These are phyloP conservation scores for Entomyzon cyanotis DNA, from an alignment of 2,113 vertebrate genomes.

Conservation along the genomic window DNA sequence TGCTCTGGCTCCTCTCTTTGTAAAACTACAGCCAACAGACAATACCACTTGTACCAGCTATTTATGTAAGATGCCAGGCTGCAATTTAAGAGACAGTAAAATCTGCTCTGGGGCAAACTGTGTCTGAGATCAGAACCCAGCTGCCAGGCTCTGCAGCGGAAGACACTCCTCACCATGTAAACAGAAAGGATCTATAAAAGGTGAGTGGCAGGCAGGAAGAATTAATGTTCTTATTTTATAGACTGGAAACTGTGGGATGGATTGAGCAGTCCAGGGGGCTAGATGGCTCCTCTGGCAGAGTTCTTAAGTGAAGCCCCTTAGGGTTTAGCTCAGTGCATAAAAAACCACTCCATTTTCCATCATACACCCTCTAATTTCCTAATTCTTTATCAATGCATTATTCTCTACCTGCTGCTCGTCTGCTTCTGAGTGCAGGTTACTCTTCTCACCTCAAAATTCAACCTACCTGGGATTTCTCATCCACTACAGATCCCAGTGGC, in stretches of 20 bases:
- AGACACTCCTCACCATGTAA: neutral
- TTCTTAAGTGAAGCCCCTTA: neutral
- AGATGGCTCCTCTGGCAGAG: neutral
- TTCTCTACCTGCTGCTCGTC: neutral
- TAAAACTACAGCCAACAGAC: neutral
- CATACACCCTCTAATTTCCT: neutral
- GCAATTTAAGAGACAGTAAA: slow-evolving; percentile 2
- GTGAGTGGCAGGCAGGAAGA: neutral
- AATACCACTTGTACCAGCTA: neutral
- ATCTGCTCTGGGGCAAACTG: neutral
- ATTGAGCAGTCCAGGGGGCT: neutral
- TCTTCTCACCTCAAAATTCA: neutral
- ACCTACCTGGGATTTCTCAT: neutral
- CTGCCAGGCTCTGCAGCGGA: neutral
- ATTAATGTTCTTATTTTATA: neutral
- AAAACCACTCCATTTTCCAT: neutral
- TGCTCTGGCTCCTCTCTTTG: neutral
- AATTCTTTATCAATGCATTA: neutral
- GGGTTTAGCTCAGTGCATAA: neutral
- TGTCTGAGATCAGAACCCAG: neutral
- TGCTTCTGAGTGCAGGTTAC: neutral
- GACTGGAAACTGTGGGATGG: neutral
- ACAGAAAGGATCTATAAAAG: neutral
- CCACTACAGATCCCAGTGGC: neutral
- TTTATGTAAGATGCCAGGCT: neutral